These are phyloP conservation scores for Prolemur simus DNA, from an alignment of 2,113 vertebrate genomes.

Conservation along the genomic window DNA sequence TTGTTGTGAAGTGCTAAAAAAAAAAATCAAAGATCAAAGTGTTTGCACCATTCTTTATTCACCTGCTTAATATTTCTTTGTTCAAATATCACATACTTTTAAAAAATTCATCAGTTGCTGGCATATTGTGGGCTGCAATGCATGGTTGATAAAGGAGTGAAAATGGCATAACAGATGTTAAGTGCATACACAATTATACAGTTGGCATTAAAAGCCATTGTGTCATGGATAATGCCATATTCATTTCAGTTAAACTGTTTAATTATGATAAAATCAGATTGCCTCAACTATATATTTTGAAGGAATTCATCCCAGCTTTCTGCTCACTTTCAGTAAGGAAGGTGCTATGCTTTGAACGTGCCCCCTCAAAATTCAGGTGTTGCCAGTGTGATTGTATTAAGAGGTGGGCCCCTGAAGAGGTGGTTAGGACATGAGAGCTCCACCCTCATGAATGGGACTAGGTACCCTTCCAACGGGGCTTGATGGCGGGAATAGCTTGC, in stretches of 20 bases:
- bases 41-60: background rate
- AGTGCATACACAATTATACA: background rate
- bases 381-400: background rate
- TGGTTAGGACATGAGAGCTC: no score
- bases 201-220: background rate
- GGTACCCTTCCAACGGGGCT: background rate
- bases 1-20: background rate
- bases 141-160: background rate
- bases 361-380: background rate
- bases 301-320: background rate
- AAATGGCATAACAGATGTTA: background rate
- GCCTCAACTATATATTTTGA: background rate
- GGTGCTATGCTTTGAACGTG: background rate
- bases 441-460: background rate
- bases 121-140: background rate
- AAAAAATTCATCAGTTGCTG: background rate
- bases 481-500: background rate
- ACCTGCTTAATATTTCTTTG: background rate
- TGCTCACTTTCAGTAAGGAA: background rate
- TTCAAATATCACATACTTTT: background rate
- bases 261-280: background rate
- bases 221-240: background rate
- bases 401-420: background rate
- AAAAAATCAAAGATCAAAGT: background rate
- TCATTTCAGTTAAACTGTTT: constrained; percentile 1